Conservation (phyloP, 2,888 invertebrate species). For the Lochmaea crataegi region DNA sequence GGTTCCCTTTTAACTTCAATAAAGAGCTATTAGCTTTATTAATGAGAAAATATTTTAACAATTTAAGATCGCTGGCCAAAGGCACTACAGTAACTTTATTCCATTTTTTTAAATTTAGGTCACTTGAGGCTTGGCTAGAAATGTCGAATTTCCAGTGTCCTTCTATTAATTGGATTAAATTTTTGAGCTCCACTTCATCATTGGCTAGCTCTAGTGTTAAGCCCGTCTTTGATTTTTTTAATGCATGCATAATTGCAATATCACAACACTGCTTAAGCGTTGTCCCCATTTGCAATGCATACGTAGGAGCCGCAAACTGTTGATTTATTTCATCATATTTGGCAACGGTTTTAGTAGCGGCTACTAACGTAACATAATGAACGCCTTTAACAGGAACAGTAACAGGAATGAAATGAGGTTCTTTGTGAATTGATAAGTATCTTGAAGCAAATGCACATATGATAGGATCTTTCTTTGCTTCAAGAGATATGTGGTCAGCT, state of each 20-base stretch:
- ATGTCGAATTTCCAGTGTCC: constrained; percentile 43
- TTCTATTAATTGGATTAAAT: constrained; percentile 44
- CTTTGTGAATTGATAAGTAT: constrained; percentile 16
- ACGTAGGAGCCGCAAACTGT: constrained; percentile 32
- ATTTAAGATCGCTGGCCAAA: constrained; percentile 44
- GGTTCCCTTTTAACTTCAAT: too few species aligned
- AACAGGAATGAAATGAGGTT: constrained; percentile 8
- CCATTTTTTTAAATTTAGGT: constrained; percentile 11
- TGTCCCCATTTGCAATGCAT: constrained; percentile 40
- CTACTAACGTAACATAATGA: constrained; percentile 17
- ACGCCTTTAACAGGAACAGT: constrained; percentile 6
- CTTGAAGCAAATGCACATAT: constrained; percentile 28
- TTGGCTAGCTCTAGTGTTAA: constrained; percentile 25
- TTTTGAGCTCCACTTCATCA: constrained; percentile 46
- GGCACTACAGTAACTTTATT: constrained; percentile 25
- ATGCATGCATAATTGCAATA: constrained; percentile 37
- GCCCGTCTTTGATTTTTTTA: constrained; percentile 40
- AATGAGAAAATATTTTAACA: constrained; percentile 39
- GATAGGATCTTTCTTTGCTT: constrained; percentile 22
- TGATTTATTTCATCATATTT: constrained; percentile 33
- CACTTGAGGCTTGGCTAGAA: constrained; percentile 30
- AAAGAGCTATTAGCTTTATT: constrained; percentile 18
- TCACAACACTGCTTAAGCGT: constrained; percentile 37
- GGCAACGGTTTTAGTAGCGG: constrained; percentile 25
- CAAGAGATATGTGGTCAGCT: too few species aligned